Base-by-base conservation (phyloP, 2,113 vertebrate genomes). In the Phalacrocorax pelagicus region DNA sequence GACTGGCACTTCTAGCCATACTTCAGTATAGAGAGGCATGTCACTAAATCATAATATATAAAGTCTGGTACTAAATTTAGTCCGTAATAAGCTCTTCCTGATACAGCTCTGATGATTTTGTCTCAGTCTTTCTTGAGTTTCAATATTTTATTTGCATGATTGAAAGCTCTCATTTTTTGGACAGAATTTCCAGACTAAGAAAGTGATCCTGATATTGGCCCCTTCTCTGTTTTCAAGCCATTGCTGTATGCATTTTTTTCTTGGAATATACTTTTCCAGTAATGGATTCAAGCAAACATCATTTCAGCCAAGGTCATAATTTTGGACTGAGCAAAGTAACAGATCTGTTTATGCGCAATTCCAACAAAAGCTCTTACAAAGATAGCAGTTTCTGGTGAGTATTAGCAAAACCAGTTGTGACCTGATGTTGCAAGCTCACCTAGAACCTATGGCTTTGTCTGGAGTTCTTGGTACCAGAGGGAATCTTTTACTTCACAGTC, bases 211-310 rank as follows among this genome's bases (percentile, higher is more conserved):
- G 40, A 61, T 91, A 57, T n/a, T 87, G 73, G 57, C 88, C 81
- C 34, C 40, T 93, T 88, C 59, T 80, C 78, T 66, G 15, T 44
- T 92, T 86, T 91, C 75, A 93, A 81, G 75, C 4, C 27, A 78
- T 75, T 79, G 46, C 52, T 79, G 58, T 22, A 65, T 81, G 57
- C 62, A 71, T 34, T 91, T 96, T 93, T 94, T 96, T 81, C 88
- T 96, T 96, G 91, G 74, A 96, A 81, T 80, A 71, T 59, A 52
- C 55, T 96, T 90, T 89, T 73, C 61, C 69, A 82, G 73, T 77
- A 94, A 94, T 38, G 69, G 82, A 92, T 96, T 96, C 83, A 88
- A 82, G 86, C 57, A 96, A 94, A 90, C 71, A 92, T 84, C 19
- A 10, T 62, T 92, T 87, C 86, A 91, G 88, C 92, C 95, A 96